These are phyloP conservation scores for Drosophila saltans DNA, from an alignment of 1,140 invertebrate genomes.

Conservation along the genomic window DNA sequence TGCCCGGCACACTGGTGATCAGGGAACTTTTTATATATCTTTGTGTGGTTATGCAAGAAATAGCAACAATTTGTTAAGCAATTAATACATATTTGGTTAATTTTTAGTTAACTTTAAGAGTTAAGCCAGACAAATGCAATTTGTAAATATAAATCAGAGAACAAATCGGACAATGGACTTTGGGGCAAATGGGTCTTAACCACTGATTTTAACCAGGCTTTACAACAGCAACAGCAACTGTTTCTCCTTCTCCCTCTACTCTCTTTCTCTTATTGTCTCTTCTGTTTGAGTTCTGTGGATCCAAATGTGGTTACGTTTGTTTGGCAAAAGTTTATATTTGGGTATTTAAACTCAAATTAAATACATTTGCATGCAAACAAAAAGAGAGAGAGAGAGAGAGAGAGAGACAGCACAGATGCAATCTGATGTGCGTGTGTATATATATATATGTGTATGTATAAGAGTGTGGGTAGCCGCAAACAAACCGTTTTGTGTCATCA, in stretches of 20 bases:
- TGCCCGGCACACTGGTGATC: conserved; percentile 36
- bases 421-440: conserved; percentile 9
- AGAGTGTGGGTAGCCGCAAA: conserved; percentile 51
- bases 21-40: neutral
- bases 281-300: conserved; percentile 12
- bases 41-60: conserved; percentile 27
- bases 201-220: conserved; percentile 5
- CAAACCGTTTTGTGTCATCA: conserved; percentile 73
- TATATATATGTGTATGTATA: neutral
- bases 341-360: conserved; percentile 81
- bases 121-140: conserved; percentile 66
- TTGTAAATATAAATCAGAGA: conserved; percentile 67
- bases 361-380: conserved; percentile 80
- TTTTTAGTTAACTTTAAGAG: conserved; percentile 68
- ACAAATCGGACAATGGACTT: conserved; percentile 33
- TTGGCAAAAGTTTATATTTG: conserved; percentile 79
- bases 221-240: neutral
- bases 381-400: conserved; percentile 52
- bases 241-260: neutral
- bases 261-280: conserved; percentile 10
- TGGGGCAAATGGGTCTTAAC: conserved; percentile 58
- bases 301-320: conserved; percentile 66
- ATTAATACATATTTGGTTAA: conserved; percentile 69
- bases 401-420: conserved; percentile 23
- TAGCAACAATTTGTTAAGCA: conserved; percentile 69